phyloP scores from a whole-genome alignment of 2,888 invertebrate genomes.

The Synanthedon vespiformis region DNA sequence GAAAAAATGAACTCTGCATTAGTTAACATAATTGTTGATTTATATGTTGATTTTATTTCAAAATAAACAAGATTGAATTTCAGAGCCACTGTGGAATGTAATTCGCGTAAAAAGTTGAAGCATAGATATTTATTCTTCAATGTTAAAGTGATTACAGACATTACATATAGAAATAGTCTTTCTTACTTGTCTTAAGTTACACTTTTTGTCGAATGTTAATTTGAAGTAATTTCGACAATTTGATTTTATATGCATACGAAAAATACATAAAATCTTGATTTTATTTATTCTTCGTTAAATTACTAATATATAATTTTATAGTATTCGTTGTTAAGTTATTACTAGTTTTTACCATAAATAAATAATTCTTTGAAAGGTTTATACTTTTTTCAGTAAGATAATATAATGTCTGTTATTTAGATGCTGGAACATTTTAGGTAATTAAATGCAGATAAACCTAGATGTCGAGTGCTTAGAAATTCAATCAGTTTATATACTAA shows the following conservation, averaged over 20 bases:
- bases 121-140: too few relatives aligned
- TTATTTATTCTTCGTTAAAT: neutral
- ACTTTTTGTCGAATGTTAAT: too few relatives aligned
- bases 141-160: too few relatives aligned
- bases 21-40: too few relatives aligned
- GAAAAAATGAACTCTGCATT: too few relatives aligned
- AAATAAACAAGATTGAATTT: neutral
- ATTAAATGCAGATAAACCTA: conserved; percentile 3
- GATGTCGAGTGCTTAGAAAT: conserved; percentile 11
- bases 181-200: too few relatives aligned
- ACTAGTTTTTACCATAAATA: neutral
- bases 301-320: neutral
- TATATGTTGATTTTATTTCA: neutral
- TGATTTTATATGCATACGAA: too few relatives aligned
- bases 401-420: too few relatives aligned
- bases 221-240: too few relatives aligned
- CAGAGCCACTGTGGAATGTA: conserved; percentile 38
- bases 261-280: neutral
- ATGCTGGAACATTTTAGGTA: too few relatives aligned
- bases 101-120: conserved; percentile 1
- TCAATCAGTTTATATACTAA: conserved; percentile 24
- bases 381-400: neutral
- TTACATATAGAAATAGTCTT: too few relatives aligned
- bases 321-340: neutral
- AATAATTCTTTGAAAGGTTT: neutral